phyloP scores from a whole-genome alignment of 2,113 vertebrate species.

The Pterophyllum scalare region DNA sequence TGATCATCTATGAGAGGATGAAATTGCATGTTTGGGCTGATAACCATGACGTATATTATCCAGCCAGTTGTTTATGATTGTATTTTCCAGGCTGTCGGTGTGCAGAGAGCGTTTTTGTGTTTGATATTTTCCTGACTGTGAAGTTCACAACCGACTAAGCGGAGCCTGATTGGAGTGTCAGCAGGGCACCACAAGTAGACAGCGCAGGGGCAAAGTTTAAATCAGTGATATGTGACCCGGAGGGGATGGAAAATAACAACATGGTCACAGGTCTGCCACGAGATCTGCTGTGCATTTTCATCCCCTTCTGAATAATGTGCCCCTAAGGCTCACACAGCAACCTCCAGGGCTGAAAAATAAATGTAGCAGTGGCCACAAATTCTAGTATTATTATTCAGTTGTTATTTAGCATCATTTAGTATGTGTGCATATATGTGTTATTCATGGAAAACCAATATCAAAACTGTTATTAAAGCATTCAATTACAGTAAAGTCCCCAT shows the following conservation, averaged over 20 bases:
- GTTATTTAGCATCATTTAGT: too few relatives aligned
- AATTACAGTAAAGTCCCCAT: too few relatives aligned
- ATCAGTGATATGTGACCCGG: conserved; percentile 28
- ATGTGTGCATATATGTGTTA: too few relatives aligned
- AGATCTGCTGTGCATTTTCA: conserved; percentile 17
- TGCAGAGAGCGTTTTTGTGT: neutral
- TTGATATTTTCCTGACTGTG: conserved; percentile 28
- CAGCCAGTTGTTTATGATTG: neutral
- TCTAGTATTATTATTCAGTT: too few relatives aligned
- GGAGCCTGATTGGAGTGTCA: conserved; percentile 1
- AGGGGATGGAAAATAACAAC: conserved; percentile 33
- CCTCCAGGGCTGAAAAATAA: neutral
- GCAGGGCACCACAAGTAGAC: conserved; percentile 6
- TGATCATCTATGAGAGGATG: too few relatives aligned
- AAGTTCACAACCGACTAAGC: conserved; percentile 15
- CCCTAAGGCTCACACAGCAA: neutral
- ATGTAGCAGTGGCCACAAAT: neutral
- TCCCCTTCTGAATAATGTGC: neutral
- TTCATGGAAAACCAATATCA: too few relatives aligned
- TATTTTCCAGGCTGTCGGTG: neutral
- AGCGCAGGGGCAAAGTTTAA: conserved; percentile 23
- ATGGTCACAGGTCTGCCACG: conserved; percentile 21
- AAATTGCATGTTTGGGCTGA: neutral
- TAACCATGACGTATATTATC: neutral
- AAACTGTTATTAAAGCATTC: too few relatives aligned